Base-by-base conservation (phyloP, 2,888 invertebrate genomes). In the Drosophila pseudotalamancana region DNA sequence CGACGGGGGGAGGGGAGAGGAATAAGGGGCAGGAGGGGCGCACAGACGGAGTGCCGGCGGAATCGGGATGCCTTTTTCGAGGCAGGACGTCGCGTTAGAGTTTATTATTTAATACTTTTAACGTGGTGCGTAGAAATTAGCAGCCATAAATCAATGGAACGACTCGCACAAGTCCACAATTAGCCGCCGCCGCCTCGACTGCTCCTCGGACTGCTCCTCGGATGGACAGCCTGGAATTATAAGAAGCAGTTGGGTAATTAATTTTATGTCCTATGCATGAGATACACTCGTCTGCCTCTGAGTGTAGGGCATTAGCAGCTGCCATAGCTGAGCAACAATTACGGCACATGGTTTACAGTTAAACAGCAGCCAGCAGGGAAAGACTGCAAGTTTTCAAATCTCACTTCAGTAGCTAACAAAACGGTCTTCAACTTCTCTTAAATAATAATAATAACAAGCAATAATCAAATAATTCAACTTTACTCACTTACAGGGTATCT, bases 71-170 rank as follows among this genome's bases (percentile, higher is more conserved):
- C 42, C 46, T 48, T 67, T 66, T 71, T 72, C 55, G 68, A 60
- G 61, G 75, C 64, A 72, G 72, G 63, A 61, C 63, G 61, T 61
- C 68, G 68, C 68, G 73, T 73, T 79, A 60, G 81, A 84, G 81
- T 81, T 82, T 83, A 79, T 82, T 82, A 81, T 81, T 81, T 83
- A 80, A 81, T 83, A 80, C 81, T 81, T 80, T 80, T 61, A 78
- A 66, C 81, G 76, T 74, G 81, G 74, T 80, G 83, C 77, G 81
- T 82, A 67, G 76, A 83, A 83, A 83, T 83, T 80, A 84, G 80
- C 70, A 72, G 78, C 65, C 84, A 83, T 83, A 83, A 83, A 83
- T 83, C 83, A 83, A 84, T 82, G 82, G 74, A 83, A 83, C 77
- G 85, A 82, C 85, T 78, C 56, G 59, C 76, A 69, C 82, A 84